Evolutionary conservation across 23 tunicate genomes (phyloP).

Genomic region (Styela clava): DNA sequence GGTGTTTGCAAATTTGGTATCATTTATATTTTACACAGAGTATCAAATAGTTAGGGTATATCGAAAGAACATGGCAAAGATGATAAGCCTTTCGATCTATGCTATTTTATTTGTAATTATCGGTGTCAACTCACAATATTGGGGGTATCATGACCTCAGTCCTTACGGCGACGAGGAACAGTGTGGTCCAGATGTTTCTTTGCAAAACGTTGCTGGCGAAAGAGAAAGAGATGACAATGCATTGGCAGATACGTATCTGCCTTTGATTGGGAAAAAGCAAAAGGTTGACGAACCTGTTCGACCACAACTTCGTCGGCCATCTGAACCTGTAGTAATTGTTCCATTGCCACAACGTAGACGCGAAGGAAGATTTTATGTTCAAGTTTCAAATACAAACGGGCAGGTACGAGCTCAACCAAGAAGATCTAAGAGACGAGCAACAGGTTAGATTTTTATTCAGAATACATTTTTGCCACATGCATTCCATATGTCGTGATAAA

Average conservation of each 20-base stretch:
- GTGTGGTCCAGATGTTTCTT: constrained; percentile 82
- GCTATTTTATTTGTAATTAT: background rate
- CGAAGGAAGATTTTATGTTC: constrained; percentile 2
- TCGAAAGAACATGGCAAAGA: background rate
- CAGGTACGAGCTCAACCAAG: constrained; percentile 13
- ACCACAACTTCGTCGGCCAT: constrained; percentile 1
- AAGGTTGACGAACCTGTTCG: background rate
- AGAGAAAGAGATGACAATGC: background rate
- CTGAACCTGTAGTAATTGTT: background rate
- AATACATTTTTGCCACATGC: too few relatives aligned
- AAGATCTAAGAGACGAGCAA: constrained; percentile 9
- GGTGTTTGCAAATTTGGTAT: too few relatives aligned
- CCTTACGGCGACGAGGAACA: constrained; percentile 66
- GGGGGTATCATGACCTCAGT: constrained; percentile 6
- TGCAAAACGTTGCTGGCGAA: constrained; percentile 11
- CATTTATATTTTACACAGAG: too few relatives aligned
- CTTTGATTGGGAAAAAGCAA: constrained; percentile 4
- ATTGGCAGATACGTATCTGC: background rate
- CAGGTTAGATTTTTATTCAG: background rate
- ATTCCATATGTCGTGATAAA: too few relatives aligned
- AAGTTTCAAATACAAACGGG: constrained; percentile 23
- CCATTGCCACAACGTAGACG: constrained; percentile 23
- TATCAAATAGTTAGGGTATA: too few relatives aligned
- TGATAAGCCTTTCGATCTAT: background rate
- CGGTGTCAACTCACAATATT: constrained; percentile 20